These are phyloP conservation scores for Edolisoma coerulescens DNA, from an alignment of 2,113 vertebrate species.

Conservation along the genomic window DNA sequence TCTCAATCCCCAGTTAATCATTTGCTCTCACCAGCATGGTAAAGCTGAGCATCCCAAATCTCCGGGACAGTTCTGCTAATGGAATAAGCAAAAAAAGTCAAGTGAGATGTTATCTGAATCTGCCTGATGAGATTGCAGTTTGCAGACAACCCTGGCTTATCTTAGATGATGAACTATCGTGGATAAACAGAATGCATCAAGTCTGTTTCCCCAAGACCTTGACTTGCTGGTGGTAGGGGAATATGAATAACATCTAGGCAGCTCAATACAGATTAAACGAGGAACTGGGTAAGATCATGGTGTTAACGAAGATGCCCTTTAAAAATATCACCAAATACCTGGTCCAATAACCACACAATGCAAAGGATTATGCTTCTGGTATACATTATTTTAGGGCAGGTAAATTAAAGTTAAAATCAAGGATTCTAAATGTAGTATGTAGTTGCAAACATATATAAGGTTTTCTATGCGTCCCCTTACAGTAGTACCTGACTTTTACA, in stretches of 20 bases:
- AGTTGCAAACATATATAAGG: neutral
- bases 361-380: neutral
- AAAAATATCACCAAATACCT: conserved; percentile 19
- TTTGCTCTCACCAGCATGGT: conserved; percentile 15
- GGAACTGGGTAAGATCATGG: conserved; percentile 35
- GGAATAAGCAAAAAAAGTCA: conserved; percentile 63
- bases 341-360: neutral
- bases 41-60: conserved; percentile 31
- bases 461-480: neutral
- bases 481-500: neutral
- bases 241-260: conserved; percentile 35
- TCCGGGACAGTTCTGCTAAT: conserved; percentile 54
- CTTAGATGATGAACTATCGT: conserved; percentile 65
- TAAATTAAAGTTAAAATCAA: neutral
- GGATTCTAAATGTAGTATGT: neutral
- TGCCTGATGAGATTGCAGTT: conserved; percentile 65
- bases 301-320: conserved; percentile 44
- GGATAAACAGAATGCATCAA: conserved; percentile 55
- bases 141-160: conserved; percentile 68
- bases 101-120: conserved; percentile 64
- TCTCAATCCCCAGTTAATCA: conserved; percentile 18
- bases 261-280: conserved; percentile 56
- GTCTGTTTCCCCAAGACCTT: conserved; percentile 50
- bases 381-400: neutral
- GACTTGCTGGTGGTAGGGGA: conserved; percentile 33